These are phyloP conservation scores for Benitochromis conjunctus DNA, from an alignment of 2,113 vertebrate genomes.

Conservation along the genomic window DNA sequence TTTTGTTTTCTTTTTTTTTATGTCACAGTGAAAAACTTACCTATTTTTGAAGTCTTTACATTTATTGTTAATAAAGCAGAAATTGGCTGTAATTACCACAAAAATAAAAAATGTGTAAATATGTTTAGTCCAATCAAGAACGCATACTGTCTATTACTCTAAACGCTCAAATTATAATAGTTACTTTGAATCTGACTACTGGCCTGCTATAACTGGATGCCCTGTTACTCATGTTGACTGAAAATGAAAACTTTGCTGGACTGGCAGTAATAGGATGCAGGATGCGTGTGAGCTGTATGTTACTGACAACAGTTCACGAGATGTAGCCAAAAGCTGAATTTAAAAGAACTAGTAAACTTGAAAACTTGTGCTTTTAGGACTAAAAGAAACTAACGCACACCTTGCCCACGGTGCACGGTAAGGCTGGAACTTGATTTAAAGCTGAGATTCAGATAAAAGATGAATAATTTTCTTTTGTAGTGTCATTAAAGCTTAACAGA, in stretches of 20 bases:
- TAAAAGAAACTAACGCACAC: neutral
- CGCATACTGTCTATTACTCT: neutral
- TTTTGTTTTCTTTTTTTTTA: neutral
- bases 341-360: neutral
- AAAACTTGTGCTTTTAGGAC: neutral
- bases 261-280: neutral
- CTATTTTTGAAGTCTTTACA: neutral
- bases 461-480: neutral
- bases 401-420: neutral
- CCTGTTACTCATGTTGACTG: constrained; percentile 35
- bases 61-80: neutral
- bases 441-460: neutral
- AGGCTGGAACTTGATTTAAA: neutral
- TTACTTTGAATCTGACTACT: neutral
- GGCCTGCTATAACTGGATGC: neutral
- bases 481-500: neutral
- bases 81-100: neutral
- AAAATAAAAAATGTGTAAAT: neutral
- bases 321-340: constrained; percentile 1
- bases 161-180: neutral
- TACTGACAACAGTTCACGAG: neutral
- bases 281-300: neutral
- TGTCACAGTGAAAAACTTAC: neutral
- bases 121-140: neutral
- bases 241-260: constrained; percentile 49